These are phyloP conservation scores for Cremastobaeus sp. DNA, from an alignment of 2,888 invertebrate species.

Conservation along the genomic window DNA sequence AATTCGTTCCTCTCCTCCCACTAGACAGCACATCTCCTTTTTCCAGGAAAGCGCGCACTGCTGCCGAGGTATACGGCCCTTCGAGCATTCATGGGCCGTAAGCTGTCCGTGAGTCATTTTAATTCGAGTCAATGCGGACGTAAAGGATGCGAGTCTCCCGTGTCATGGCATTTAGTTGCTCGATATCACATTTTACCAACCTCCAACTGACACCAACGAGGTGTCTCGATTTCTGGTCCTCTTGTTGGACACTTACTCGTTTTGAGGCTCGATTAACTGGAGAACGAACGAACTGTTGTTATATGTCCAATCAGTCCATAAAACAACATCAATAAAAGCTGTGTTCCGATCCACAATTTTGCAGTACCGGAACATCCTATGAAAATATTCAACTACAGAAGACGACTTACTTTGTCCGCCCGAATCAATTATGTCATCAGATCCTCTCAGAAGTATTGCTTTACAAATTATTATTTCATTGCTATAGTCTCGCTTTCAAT, in stretches of 20 bases:
- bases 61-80: conserved; percentile 23
- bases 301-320: no score
- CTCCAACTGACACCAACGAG: no score
- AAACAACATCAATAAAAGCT: no score
- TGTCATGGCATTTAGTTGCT: conserved; percentile 18
- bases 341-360: no score
- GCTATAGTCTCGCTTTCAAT: conserved; percentile 7
- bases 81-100: conserved; percentile 45
- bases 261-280: no score
- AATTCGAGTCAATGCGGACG: conserved; percentile 47
- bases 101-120: conserved; percentile 52
- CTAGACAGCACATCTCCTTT: conserved; percentile 49
- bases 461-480: conserved; percentile 21
- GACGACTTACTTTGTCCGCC: no score
- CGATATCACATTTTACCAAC: no score
- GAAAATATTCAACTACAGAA: no score
- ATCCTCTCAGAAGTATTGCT: not conserved
- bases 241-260: no score
- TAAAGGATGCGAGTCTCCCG: conserved; percentile 38
- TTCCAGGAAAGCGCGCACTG: conserved; percentile 57
- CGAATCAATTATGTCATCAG: not conserved
- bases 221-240: no score
- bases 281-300: no score
- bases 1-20: conserved; percentile 47
- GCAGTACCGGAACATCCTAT: no score